These are phyloP conservation scores for Lepidurus apus DNA, from an alignment of 1,140 invertebrate species.

Conservation along the genomic window DNA sequence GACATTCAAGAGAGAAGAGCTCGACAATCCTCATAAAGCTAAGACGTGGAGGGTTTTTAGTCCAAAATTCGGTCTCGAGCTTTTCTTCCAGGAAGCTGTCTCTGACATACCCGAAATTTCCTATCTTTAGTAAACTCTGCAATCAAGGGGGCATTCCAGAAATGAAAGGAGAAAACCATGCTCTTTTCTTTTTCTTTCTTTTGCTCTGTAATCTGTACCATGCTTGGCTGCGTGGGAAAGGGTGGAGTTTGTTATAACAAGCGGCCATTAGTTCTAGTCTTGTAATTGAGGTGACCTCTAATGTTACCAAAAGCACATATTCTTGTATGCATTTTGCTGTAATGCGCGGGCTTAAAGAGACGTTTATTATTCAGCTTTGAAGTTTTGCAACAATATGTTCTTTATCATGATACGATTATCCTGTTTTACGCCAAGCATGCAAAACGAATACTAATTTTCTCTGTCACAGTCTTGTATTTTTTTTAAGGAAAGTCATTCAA, in stretches of 20 bases:
- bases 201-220: background rate
- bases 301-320: no score
- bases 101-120: background rate
- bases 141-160: background rate
- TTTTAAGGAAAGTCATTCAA: no score
- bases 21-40: conserved; percentile 54
- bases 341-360: no score
- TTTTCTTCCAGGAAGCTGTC: conserved; percentile 39
- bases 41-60: conserved; percentile 49
- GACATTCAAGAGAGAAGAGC: conserved; percentile 44
- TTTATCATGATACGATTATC: no score
- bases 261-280: background rate
- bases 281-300: no score
- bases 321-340: no score
- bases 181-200: background rate
- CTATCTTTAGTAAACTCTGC: background rate
- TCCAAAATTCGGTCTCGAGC: conserved; percentile 46
- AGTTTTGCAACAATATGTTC: no score
- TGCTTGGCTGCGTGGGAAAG: background rate
- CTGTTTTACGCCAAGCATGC: no score
- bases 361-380: no score
- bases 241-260: background rate
- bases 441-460: no score
- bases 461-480: no score
- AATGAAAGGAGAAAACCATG: background rate